Evolutionary conservation across 2,888 invertebrate species (phyloP), one percentile per base, ranked within the genome.

Genomic region (Mythimna albipuncta): DNA sequence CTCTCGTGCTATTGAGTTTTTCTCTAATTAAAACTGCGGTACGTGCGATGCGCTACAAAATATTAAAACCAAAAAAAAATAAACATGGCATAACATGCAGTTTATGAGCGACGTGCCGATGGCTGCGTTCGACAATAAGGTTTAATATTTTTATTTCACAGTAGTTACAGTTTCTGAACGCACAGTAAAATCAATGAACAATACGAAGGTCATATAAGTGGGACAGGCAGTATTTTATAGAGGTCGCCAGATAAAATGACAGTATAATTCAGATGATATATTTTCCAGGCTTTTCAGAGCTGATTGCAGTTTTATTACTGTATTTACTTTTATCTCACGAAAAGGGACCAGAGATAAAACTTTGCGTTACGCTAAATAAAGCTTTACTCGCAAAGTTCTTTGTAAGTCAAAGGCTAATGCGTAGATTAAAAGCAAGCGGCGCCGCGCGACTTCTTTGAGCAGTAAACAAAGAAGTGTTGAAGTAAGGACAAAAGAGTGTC

Each of bases 401-500:
- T 69, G 64, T 50, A 65, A 82, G 75, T 66, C 75, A 75, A 71
- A 73, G 69, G 67, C 75, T 84, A 85, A 86, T 86, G 85, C 75
- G 75, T 62, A 82, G 79, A 87, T 87, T 87, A 84, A 87, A 89
- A 85, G 79, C 75, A 69, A 69, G 54, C 58, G 47, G 64, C 64
- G 75, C 64, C 64, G 62, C 58, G 75, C 64, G 68, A 74, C 79
- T 83, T 82, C 75, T 77, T 76, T 83, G 80, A 80, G 65, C 69
- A 66, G 77, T 70, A 26, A 72, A 86, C 76, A 84, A 81, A 83
- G 81, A 83, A 77, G 50, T 64, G 78, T 66, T 65, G 71, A 78
- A 79, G 79, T 75, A 76, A 68, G 80, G 69, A 68, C 79, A 82
- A 70, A 65, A 77, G 58, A 26, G 59, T 64, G 61, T 61, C 67